Base-by-base conservation (phyloP, 1,140 invertebrate genomes). In the Fragariocoptes setiger region DNA sequence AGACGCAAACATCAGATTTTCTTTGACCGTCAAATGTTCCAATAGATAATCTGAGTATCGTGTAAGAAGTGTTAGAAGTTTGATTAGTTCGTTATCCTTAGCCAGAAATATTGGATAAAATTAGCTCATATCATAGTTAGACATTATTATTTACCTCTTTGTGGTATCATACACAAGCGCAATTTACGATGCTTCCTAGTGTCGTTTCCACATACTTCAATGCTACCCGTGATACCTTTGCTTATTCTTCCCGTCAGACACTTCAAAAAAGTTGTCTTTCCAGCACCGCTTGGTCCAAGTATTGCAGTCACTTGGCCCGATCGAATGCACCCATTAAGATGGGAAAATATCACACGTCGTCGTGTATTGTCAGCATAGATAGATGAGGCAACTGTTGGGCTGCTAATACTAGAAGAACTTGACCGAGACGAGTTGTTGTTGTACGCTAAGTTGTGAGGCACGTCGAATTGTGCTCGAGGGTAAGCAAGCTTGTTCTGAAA, bases 321-420 rank as follows among this genome's bases (percentile, higher is more conserved):
- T n/a, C 40, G 21, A 12, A 54, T 21, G 25, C 40, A 37, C 31
- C 56, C 55, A 37, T 63, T 74, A 8, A 76, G 61, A 35, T 65
- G 8, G 8, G 25, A 31, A n/a, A 31, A 31, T 8, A 31, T 31
- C 8, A 31, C 25, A n/a, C n/a, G 8, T 31, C 25, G 8, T n/a
- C n/a, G n/a, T n/a, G n/a, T n/a, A n/a, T n/a, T n/a, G 8, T 8
- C 25, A 8, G 8, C n/a, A 8, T n/a, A 8, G n/a, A 31, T 31
- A 8, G n/a, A n/a, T n/a, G 25, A n/a, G 8, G 25, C 8, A 8
- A 8, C n/a, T 8, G n/a, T n/a, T 8, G 25, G 25, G n/a, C n/a
- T n/a, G n/a, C n/a, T n/a, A n/a, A n/a, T n/a, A n/a, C n/a, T n/a
- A n/a, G n/a, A n/a, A n/a, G n/a, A n/a, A n/a, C n/a, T n/a, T n/a